Conservation (phyloP, 2,797 vertebrate species). For the Ceryle rudis region DNA sequence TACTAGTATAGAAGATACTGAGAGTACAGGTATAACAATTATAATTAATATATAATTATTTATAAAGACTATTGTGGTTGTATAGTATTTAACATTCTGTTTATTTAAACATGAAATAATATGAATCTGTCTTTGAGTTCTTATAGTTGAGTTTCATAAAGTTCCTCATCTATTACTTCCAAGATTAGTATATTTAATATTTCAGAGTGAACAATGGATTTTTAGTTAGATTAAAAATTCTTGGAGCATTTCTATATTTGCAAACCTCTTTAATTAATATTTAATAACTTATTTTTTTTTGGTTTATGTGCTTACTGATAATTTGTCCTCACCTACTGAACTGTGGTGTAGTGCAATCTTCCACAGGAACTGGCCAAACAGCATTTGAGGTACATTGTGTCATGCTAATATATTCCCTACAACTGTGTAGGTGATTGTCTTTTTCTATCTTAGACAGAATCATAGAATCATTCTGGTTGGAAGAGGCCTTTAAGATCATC, state of each 20-base stretch:
- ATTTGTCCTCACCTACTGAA: background rate
- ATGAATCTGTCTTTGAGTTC: background rate
- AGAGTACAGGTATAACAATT: slow-evolving; percentile 79
- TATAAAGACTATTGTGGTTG: background rate
- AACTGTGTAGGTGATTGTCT: background rate
- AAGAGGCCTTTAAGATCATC: background rate
- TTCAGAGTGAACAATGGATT: background rate
- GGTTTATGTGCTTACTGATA: background rate
- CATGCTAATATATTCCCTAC: background rate
- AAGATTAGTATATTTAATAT: background rate
- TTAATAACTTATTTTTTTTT: background rate
- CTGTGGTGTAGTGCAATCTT: background rate
- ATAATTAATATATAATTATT: background rate
- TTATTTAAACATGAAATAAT: background rate
- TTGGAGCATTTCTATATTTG: background rate
- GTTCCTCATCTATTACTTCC: background rate
- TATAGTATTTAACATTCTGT: background rate
- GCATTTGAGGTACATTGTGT: background rate
- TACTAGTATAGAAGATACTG: slow-evolving; percentile 78
- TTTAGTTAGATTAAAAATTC: background rate
- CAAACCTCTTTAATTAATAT: background rate
- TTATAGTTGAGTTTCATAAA: background rate
- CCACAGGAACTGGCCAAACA: background rate
- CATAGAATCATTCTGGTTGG: background rate
- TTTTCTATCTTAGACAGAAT: background rate